Evolutionary conservation across 2,113 vertebrate genomes (phyloP), one percentile per base, ranked within the genome.

Genomic region (Ceratotherium simum): DNA sequence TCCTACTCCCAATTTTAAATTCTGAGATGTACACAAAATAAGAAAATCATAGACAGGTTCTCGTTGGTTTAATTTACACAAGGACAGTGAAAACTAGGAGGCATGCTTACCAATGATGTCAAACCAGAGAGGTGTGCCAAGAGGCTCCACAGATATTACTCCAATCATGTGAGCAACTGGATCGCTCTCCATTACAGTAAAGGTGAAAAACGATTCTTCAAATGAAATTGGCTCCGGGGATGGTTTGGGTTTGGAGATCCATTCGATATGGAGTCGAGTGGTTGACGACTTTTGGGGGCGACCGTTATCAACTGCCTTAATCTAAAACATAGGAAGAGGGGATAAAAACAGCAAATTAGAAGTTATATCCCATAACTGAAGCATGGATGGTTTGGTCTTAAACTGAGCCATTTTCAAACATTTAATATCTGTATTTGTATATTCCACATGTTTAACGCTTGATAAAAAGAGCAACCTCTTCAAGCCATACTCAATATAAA

Each of bases 101-200:
- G 84, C 72, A 82, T 8, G 42, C 97, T 97, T 99, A 99, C 99
- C 99, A 94, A 98, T 99, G 99, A 99, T 99, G 98, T 99, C 99
- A 98, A 99, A 99, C 99, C 99, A 99, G 72, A 99, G 99, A 0
- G 99, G 99, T 46, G 98, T 98, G 97, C 99, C 99, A 33, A 98
- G 98, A 56, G 99, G 99, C 84, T 99, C 99, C 11, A 99, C 99
- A 97, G 99, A 98, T 90, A 99, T 99, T 5, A 99, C 99, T 2
- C 99, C 99, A 84, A 99, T 99, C 99, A 99, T 99, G 98, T 99
- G 99, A 75, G 99, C 99, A 79, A 99, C 99, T 0, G 99, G 99
- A 97, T 99, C 99, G n/a, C 99, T 99, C 96, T 99, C 99, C 99
- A 99, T 99, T 36, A 99, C 99, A 2, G 99, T 99, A 75, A 99